Evolutionary conservation across 2,797 vertebrate species (phyloP).

Genomic region (Eulemur albifrons): DNA sequence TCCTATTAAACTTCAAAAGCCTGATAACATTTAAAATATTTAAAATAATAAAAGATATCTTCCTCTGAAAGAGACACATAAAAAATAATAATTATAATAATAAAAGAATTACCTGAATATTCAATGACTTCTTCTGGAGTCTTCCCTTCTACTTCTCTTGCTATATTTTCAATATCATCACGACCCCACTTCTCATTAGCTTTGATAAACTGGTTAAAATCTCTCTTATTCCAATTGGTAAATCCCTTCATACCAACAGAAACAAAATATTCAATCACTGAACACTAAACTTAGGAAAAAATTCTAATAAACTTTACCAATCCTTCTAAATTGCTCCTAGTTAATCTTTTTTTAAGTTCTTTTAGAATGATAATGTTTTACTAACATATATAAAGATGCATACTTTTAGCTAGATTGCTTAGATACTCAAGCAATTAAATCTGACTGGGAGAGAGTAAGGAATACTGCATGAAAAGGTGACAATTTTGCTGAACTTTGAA

Average conservation of each 20-base stretch:
- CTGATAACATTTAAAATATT: neutral
- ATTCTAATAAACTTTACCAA: neutral
- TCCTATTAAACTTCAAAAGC: neutral
- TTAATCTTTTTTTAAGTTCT: neutral
- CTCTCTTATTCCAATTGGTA: constrained; percentile 99
- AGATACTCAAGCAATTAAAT: neutral
- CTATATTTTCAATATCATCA: constrained; percentile 99
- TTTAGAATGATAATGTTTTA: neutral
- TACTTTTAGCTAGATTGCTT: neutral
- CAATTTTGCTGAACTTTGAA: neutral
- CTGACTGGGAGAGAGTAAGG: neutral
- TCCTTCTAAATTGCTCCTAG: neutral
- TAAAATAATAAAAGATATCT: neutral
- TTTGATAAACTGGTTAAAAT: constrained; percentile 99
- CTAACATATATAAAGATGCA: neutral
- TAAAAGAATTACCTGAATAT: constrained; percentile 91
- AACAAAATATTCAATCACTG: constrained; percentile 46
- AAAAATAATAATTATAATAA: neutral
- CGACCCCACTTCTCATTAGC: constrained; percentile 99
- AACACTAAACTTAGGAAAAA: neutral
- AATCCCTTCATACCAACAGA: constrained; percentile 89
- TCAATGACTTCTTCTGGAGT: constrained; percentile 99
- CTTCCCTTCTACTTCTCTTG: constrained; percentile 98
- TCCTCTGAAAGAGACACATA: neutral
- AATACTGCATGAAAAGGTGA: neutral